phyloP scores from a whole-genome alignment of 2,113 vertebrate genomes.

The Alces alces region DNA sequence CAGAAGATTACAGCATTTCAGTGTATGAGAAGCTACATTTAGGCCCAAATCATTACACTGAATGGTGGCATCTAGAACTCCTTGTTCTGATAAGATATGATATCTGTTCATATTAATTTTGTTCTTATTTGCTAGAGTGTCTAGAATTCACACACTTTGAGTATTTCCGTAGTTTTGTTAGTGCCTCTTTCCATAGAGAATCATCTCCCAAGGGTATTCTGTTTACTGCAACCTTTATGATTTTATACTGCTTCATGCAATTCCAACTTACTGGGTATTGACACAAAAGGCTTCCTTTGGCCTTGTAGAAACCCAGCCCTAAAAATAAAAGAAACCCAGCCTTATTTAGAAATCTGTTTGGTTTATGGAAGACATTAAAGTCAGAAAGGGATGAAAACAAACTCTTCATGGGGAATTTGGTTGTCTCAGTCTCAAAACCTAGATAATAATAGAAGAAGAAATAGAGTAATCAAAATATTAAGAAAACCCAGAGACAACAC shows the following conservation, averaged over 20 bases:
- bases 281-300: constrained; percentile 75
- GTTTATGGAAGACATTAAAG: constrained; percentile 75
- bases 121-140: constrained; percentile 62
- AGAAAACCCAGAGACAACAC: constrained; percentile 27
- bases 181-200: constrained; percentile 71
- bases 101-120: constrained; percentile 21
- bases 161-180: constrained; percentile 63
- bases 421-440: constrained; percentile 69
- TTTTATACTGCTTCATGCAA: constrained; percentile 78
- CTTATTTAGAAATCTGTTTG: constrained; percentile 82
- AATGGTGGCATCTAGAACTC: not conserved
- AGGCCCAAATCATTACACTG: not conserved
- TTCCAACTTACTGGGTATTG: constrained; percentile 68
- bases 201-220: constrained; percentile 76
- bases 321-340: constrained; percentile 55
- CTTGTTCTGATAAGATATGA: constrained; percentile 3
- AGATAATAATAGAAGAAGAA: constrained; percentile 51
- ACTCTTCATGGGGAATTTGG: constrained; percentile 63
- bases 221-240: constrained; percentile 78
- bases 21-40: not conserved
- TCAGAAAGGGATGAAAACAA: constrained; percentile 66
- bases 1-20: not conserved
- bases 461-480: constrained; percentile 25
- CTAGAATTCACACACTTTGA: constrained; percentile 74
- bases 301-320: constrained; percentile 75